Evolutionary conservation across 92 coral and sea anemone species (phyloP).

Genomic region (Scolanthus callimorphus): DNA sequence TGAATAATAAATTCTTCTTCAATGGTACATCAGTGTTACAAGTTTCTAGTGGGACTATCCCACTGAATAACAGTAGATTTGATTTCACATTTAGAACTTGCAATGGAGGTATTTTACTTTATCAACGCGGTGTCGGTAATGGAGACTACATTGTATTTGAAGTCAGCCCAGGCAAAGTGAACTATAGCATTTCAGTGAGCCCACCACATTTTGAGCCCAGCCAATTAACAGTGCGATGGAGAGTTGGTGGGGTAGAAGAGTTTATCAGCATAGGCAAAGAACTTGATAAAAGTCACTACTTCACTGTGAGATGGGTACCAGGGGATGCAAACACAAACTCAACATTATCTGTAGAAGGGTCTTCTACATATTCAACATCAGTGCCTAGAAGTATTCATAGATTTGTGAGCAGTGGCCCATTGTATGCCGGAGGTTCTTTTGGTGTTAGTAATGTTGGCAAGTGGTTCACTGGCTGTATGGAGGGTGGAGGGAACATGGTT

Average conservation of each 20-base stretch:
- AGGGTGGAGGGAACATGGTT: conserved; percentile 76
- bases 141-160: conserved; percentile 48
- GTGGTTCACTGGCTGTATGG: conserved; percentile 88
- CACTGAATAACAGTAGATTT: conserved; percentile 50
- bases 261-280: conserved; percentile 57
- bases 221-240: conserved; percentile 65
- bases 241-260: conserved; percentile 34
- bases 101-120: conserved; percentile 73
- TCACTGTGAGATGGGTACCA: conserved; percentile 63
- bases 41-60: conserved; percentile 44
- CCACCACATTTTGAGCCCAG: conserved; percentile 60
- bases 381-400: conserved; percentile 47
- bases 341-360: conserved; percentile 53
- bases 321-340: conserved; percentile 54
- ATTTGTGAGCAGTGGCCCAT: conserved; percentile 52
- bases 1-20: conserved; percentile 65
- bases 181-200: conserved; percentile 38
- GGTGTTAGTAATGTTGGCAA: conserved; percentile 8
- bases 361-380: conserved; percentile 16
- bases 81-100: conserved; percentile 82
- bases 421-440: conserved; percentile 55
- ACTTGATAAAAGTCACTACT: conserved; percentile 61
- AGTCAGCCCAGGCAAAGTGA: conserved; percentile 61
- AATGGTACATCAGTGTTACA: conserved; percentile 74
- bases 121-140: conserved; percentile 55